phyloP scores from a whole-genome alignment of 2,888 invertebrate species.

The Harpalus rufipes region DNA sequence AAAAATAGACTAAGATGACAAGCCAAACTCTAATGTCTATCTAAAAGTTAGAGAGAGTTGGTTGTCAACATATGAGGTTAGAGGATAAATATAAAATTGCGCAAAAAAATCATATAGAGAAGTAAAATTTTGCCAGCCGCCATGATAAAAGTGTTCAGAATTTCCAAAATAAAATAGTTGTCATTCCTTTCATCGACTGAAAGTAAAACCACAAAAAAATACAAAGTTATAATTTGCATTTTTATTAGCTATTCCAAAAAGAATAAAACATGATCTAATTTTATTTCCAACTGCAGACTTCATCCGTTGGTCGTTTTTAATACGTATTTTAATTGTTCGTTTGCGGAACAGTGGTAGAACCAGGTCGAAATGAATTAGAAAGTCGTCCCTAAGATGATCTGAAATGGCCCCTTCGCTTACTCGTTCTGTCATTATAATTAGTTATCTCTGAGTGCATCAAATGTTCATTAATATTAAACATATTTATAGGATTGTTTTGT shows the following conservation, averaged over 20 bases:
- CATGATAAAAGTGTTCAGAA: no score
- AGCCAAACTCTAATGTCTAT: no score
- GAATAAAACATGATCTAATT: constrained; percentile 18
- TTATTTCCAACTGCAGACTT: constrained; percentile 3
- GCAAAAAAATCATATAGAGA: no score
- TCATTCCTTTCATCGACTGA: not conserved
- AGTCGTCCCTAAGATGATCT: constrained; percentile 16
- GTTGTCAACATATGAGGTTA: no score
- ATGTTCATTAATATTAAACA: constrained; percentile 53
- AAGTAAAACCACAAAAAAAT: constrained; percentile 8
- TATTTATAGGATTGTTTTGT: constrained; percentile 49
- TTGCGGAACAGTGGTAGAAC: constrained; percentile 34
- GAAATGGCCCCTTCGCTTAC: constrained; percentile 32
- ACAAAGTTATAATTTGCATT: not conserved
- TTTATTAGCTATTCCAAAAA: not conserved
- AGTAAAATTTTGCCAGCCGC: no score
- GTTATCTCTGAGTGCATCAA: constrained; percentile 33
- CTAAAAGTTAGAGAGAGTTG: no score
- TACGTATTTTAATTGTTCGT: constrained; percentile 46
- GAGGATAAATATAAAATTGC: no score
- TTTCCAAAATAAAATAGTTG: no score
- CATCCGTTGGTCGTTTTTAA: constrained; percentile 20
- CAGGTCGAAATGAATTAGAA: constrained; percentile 53
- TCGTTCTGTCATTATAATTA: constrained; percentile 43
- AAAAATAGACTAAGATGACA: no score